phyloP scores from a whole-genome alignment of 2,888 invertebrate genomes.

The Dryomyza anilis region DNA sequence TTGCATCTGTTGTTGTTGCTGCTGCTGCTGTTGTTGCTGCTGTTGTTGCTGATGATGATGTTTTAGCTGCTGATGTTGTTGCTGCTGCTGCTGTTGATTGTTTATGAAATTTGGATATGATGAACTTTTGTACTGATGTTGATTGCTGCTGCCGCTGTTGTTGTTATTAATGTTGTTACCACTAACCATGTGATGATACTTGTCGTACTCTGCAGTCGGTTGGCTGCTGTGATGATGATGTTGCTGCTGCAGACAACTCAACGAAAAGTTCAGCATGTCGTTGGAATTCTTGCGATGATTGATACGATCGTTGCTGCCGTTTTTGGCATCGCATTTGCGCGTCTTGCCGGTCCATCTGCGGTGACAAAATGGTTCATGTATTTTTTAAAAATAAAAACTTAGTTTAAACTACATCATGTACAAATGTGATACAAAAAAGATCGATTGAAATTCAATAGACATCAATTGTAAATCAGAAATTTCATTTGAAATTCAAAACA shows the following conservation, averaged over 20 bases:
- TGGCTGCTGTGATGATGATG: slow-evolving; percentile 41
- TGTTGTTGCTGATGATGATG: slow-evolving; percentile 34
- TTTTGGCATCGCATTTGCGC: slow-evolving; percentile 56
- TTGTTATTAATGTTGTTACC: slow-evolving; percentile 33
- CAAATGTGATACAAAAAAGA: too few species aligned
- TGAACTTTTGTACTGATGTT: slow-evolving; percentile 56
- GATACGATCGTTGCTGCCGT: slow-evolving; percentile 56
- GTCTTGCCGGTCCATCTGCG: slow-evolving; percentile 57
- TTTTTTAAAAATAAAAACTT: too few species aligned
- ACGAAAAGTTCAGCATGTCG: slow-evolving; percentile 54
- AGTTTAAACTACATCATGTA: too few species aligned
- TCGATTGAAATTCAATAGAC: too few species aligned
- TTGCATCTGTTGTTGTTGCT: slow-evolving; percentile 43
- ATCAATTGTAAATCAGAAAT: too few species aligned
- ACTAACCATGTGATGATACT: slow-evolving; percentile 38
- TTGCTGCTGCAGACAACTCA: slow-evolving; percentile 46
- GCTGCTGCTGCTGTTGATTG: slow-evolving; percentile 42
- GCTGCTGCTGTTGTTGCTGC: slow-evolving; percentile 39
- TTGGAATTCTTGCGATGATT: slow-evolving; percentile 59
- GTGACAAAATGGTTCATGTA: background rate
- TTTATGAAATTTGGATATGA: slow-evolving; percentile 58
- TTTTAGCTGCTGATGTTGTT: slow-evolving; percentile 34
- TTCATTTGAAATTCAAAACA: too few species aligned
- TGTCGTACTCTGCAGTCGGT: slow-evolving; percentile 42
- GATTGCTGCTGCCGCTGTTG: too few species aligned